Conservation (phyloP, 1,140 invertebrate genomes). For the Cardiocondyla obscurior region DNA sequence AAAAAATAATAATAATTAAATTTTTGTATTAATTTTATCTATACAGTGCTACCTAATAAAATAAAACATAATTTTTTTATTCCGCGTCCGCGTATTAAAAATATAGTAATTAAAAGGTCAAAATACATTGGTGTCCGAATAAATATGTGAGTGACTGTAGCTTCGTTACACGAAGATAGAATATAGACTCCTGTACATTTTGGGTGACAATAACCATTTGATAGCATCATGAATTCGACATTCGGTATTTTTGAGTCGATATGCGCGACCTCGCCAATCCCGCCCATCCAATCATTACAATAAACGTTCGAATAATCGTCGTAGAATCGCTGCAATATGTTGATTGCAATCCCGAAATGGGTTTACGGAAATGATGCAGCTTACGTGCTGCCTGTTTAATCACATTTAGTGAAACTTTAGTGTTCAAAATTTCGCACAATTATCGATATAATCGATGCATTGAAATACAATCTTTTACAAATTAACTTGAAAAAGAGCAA, state of each 20-base stretch:
- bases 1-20: too few species aligned
- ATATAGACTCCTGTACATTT: conserved; percentile 43
- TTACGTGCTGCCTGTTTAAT: conserved; percentile 50
- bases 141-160: too few species aligned
- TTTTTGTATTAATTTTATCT: too few species aligned
- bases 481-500: neutral
- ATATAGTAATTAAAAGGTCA: too few species aligned
- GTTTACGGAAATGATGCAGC: conserved; percentile 52
- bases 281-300: conserved; percentile 47
- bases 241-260: conserved; percentile 24
- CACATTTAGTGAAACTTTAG: conserved; percentile 45
- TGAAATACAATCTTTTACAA: neutral
- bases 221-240: conserved; percentile 60
- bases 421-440: conserved; percentile 33
- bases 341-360: conserved; percentile 48
- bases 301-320: conserved; percentile 46
- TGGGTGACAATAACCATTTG: conserved; percentile 41
- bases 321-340: conserved; percentile 39
- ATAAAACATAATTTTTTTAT: too few species aligned
- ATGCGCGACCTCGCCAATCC: conserved; percentile 24
- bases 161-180: conserved; percentile 1
- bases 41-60: too few species aligned
- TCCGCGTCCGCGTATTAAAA: too few species aligned
- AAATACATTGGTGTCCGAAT: too few species aligned
- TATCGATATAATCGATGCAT: conserved; percentile 4